These are phyloP conservation scores for Ctenosaura bakeri DNA, from an alignment of 2,797 vertebrate genomes.

Conservation along the genomic window DNA sequence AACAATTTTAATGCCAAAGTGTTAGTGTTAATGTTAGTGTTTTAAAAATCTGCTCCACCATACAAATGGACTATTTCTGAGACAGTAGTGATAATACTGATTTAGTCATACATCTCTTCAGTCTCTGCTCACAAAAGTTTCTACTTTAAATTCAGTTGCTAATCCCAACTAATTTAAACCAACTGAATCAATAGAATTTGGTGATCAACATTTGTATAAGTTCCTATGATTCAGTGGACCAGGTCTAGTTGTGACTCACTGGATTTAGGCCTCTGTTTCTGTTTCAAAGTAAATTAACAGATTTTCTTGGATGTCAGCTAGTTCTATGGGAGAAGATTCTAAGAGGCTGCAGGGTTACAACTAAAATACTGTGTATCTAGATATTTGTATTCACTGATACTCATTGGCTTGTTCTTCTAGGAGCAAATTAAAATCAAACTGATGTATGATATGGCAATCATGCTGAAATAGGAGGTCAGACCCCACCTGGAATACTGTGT, in stretches of 20 bases:
- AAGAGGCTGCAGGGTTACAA: background rate
- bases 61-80: too few relatives aligned
- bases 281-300: background rate
- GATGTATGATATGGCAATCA: background rate
- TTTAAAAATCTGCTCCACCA: too few relatives aligned
- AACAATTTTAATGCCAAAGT: too few relatives aligned
- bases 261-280: too few relatives aligned
- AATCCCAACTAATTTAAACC: too few relatives aligned
- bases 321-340: background rate
- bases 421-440: background rate
- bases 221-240: too few relatives aligned
- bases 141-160: too few relatives aligned
- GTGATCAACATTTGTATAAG: too few relatives aligned
- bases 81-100: background rate
- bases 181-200: too few relatives aligned
- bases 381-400: background rate
- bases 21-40: too few relatives aligned
- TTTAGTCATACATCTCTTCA: background rate
- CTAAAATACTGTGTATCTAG: background rate
- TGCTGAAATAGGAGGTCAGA: background rate
- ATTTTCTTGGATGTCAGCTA: background rate
- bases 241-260: too few relatives aligned
- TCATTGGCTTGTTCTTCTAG: background rate
- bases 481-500: too few relatives aligned
- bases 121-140: background rate